Evolutionary conservation across 2,888 invertebrate species (phyloP).

Genomic region (Diplolepis rosae): DNA sequence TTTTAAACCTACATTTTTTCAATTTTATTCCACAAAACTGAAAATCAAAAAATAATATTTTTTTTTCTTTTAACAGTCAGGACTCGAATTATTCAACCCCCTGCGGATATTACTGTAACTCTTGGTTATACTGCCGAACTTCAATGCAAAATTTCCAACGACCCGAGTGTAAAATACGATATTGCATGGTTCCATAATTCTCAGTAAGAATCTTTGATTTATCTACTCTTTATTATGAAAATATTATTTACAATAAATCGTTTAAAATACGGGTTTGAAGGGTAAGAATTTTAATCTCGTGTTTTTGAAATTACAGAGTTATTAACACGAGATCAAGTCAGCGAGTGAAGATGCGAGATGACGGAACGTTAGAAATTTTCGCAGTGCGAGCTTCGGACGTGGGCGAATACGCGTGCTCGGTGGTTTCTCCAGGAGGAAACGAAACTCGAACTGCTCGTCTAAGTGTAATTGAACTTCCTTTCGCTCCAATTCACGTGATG

Average conservation of each 20-base stretch:
- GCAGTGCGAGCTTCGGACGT: conserved; percentile 94
- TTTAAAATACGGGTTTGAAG: background rate
- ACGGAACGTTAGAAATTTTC: conserved; percentile 91
- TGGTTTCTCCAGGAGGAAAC: conserved; percentile 93
- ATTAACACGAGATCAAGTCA: conserved; percentile 80
- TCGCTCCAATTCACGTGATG: conserved; percentile 90
- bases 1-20: conserved; percentile 12
- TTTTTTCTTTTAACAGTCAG: conserved; percentile 79
- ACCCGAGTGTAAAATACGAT: conserved; percentile 89
- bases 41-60: background rate
- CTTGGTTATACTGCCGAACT: conserved; percentile 94
- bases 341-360: conserved; percentile 83
- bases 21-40: background rate
- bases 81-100: conserved; percentile 95
- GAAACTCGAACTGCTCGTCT: conserved; percentile 90
- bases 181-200: conserved; percentile 92
- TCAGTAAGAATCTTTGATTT: conserved; percentile 83
- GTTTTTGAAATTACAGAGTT: conserved; percentile 68
- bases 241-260: conserved; percentile 16
- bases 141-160: conserved; percentile 95
- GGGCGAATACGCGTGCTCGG: conserved; percentile 93
- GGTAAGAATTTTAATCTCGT: conserved; percentile 18
- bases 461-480: conserved; percentile 95
- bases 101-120: conserved; percentile 92
- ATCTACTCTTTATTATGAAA: background rate